Base-by-base conservation (phyloP, 2,797 vertebrate species). In the Etheostoma perlongum region DNA sequence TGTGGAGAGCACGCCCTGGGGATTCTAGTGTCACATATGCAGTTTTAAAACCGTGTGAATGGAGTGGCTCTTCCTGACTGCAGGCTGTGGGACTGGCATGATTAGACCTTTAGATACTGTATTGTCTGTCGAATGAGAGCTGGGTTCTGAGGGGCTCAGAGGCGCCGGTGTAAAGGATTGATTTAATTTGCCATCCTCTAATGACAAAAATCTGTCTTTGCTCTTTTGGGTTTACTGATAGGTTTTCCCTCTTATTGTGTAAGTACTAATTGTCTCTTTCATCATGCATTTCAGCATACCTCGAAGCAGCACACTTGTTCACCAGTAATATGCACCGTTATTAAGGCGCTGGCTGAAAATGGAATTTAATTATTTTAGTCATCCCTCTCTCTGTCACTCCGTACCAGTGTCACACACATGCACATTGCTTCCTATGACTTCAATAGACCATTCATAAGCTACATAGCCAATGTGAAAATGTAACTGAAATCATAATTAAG, bases 51-150 rank as follows among this genome's bases (percentile, higher is more conserved):
- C 68, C 86, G 85, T 79, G 85, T 81, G 86, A 91, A 88, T 83
- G 84, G 78, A 89, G 88, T 80, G 79, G 77, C 85, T 89, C 85
- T 85, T 82, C 79, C 72, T 58, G 64, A 81, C 89, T 88, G 88
- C 82, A 82, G 92, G 77, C 89, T 85, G 70, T 69, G 85, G 78
- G 72, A 83, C 85, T 60, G 81, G 83, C 78, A 68, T 93, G 92
- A 94, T 93, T 92, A 93, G 91, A 89, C 87, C 92, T 92, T 92
- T 88, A 91, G 88, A 92, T 92, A 85, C 85, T 78, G 81, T 82
- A 85, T 86, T 78, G 81, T 82, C 68, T 85, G 78, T 68, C 85
- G 87, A 91, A 91, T 78, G 76, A 84, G 74, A 89, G 81, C 78
- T 46, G 61, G 75, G 64, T 82, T 86, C 81, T 53, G 82, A 91